phyloP scores from a whole-genome alignment of 2,797 vertebrate species.

The Amniataba percoides region DNA sequence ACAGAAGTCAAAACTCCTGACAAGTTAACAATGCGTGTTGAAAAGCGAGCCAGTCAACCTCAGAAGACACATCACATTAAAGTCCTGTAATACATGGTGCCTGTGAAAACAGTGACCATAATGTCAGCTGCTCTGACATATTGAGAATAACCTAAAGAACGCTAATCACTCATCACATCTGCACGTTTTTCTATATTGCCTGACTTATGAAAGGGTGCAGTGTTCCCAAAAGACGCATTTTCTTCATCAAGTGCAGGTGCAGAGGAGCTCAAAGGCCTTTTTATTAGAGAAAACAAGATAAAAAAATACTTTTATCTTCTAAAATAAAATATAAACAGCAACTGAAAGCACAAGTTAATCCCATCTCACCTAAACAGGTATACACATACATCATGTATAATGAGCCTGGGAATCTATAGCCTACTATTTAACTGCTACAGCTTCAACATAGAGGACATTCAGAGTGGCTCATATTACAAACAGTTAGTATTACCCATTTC shows the following conservation, averaged over 20 bases:
- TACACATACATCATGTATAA: slow-evolving; percentile 18
- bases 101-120: slow-evolving; percentile 7
- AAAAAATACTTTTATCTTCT: neutral
- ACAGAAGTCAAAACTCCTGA: neutral
- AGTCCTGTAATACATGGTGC: neutral
- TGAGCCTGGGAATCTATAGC: slow-evolving; percentile 26
- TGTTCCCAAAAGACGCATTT: slow-evolving; percentile 43
- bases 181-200: slow-evolving; percentile 23
- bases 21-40: neutral
- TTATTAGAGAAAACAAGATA: neutral
- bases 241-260: slow-evolving; percentile 43
- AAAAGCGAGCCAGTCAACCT: slow-evolving; percentile 7
- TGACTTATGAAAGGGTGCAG: slow-evolving; percentile 47
- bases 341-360: slow-evolving; percentile 20
- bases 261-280: slow-evolving; percentile 11
- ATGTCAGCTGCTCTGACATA: slow-evolving; percentile 34
- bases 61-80: slow-evolving; percentile 15
- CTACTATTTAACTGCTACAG: slow-evolving; percentile 23
- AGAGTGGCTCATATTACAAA: slow-evolving; percentile 24
- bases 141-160: slow-evolving; percentile 20
- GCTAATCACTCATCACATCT: slow-evolving; percentile 52
- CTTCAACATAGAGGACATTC: slow-evolving; percentile 21
- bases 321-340: slow-evolving; percentile 11
- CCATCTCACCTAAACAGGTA: slow-evolving; percentile 18
- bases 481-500: slow-evolving; percentile 49